phyloP scores from a whole-genome alignment of 2,888 invertebrate species.

The Chalcis sispes region DNA sequence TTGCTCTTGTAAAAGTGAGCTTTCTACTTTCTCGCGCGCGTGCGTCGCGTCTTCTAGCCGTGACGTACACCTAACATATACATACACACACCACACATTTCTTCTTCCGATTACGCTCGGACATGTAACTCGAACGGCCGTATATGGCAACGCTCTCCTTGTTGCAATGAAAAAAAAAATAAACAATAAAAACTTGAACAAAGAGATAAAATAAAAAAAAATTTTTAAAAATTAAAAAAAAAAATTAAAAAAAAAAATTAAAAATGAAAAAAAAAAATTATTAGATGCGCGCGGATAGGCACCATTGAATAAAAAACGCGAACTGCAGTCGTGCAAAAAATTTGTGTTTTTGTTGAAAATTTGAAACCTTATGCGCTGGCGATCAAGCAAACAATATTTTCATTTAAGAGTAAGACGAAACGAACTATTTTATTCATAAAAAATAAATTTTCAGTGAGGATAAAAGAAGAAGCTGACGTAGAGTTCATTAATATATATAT shows the following conservation, averaged over 20 bases:
- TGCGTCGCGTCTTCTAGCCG: neutral
- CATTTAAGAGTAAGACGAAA: conserved; percentile 35
- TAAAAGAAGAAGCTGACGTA: conserved; percentile 36
- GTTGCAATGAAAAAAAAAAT: conserved; percentile 29
- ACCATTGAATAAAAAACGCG: neutral
- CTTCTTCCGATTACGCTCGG: conserved; percentile 42
- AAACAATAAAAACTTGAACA: neutral
- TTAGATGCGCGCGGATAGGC: conserved; percentile 41
- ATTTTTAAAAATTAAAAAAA: neutral
- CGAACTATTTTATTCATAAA: conserved; percentile 13
- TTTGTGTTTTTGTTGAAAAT: neutral
- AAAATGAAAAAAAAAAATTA: conserved; percentile 16
- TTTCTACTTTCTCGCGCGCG: neutral
- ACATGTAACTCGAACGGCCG: neutral
- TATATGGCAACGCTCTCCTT: conserved; percentile 27
- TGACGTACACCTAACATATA: conserved; percentile 11
- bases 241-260: neutral
- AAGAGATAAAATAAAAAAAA: neutral
- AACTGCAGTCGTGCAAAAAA: neutral
- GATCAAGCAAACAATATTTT: neutral
- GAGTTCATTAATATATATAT: conserved; percentile 10
- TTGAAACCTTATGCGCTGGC: neutral
- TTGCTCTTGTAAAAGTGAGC: neutral
- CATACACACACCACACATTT: conserved; percentile 18
- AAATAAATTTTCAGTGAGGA: conserved; percentile 37